A percentile compares a stretch with the other conserved stretches of the same genome.
phyloP scores from a whole-genome alignment of 2,113 vertebrate genomes.

The Oreochromis aureus region DNA sequence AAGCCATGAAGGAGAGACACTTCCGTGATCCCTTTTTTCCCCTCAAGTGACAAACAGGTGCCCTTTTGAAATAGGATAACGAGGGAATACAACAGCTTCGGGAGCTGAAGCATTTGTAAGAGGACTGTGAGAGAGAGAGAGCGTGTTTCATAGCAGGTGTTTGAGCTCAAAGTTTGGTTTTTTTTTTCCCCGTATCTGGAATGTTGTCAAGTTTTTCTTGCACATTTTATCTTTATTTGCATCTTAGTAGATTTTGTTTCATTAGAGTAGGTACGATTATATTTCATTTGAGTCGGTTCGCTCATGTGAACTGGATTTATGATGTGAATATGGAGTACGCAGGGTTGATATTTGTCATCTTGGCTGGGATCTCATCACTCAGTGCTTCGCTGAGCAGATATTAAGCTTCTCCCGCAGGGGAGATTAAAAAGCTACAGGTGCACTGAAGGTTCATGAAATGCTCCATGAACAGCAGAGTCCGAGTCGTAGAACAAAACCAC shows the following conservation, averaged over 20 bases:
- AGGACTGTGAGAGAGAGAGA: background rate
- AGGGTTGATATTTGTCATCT: background rate
- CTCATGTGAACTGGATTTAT: background rate
- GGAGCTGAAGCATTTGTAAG: background rate
- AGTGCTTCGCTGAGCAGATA: background rate
- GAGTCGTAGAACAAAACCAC: background rate
- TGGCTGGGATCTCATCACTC: background rate
- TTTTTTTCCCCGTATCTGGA: background rate
- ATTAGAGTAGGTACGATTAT: background rate
- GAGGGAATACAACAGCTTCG: conserved; percentile 2
- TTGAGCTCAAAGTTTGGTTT: background rate
- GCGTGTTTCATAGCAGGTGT: background rate
- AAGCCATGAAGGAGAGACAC: conserved; percentile 49
- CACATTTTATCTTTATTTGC: background rate
- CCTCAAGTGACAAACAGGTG: conserved; percentile 65
- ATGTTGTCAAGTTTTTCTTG: background rate
- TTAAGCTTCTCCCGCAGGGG: background rate
- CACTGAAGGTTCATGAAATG: background rate
- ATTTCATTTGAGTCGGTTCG: background rate
- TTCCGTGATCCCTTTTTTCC: conserved; percentile 14
- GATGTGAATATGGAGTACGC: background rate
- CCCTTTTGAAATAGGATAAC: conserved; percentile 59
- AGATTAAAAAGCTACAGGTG: background rate
- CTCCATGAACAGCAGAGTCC: background rate
- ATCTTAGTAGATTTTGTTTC: background rate